A percentile compares a stretch with the other conserved stretches of the same genome.
These are phyloP conservation scores for Notarius quadriscutis DNA, from an alignment of 2,113 vertebrate species.

Conservation along the genomic window DNA sequence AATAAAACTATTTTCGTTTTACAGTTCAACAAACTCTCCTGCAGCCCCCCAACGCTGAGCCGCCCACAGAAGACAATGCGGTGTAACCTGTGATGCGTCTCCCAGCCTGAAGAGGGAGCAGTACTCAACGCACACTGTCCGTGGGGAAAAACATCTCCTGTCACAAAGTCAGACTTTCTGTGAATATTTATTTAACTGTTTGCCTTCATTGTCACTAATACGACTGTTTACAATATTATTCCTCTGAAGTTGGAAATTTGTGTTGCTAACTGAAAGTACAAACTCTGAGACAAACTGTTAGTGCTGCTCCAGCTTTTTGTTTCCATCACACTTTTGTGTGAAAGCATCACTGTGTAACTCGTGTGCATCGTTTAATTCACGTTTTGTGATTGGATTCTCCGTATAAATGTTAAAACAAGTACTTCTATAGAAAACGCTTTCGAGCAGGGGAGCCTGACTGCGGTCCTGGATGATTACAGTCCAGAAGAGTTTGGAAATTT, in stretches of 20 bases:
- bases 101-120: slow-evolving; percentile 37
- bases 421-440: background rate
- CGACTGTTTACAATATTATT: slow-evolving; percentile 51
- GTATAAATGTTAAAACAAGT: background rate
- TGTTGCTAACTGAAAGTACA: slow-evolving; percentile 6
- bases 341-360: slow-evolving; percentile 23
- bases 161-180: slow-evolving; percentile 46
- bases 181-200: slow-evolving; percentile 52
- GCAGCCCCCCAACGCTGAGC: slow-evolving; percentile 76
- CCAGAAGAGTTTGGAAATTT: background rate
- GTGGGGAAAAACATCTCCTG: background rate
- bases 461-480: background rate
- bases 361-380: background rate
- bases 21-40: slow-evolving; percentile 78
- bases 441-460: background rate
- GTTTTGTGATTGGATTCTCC: background rate
- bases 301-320: background rate
- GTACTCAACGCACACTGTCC: background rate
- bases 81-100: slow-evolving; percentile 55
- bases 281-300: background rate
- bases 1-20: background rate
- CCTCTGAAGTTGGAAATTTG: slow-evolving; percentile 15
- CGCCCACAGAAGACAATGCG: slow-evolving; percentile 67
- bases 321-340: background rate
- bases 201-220: slow-evolving; percentile 35